Evolutionary conservation across 2,113 vertebrate genomes (phyloP), one percentile per base, ranked within the genome.

Genomic region (Siniperca knerii): DNA sequence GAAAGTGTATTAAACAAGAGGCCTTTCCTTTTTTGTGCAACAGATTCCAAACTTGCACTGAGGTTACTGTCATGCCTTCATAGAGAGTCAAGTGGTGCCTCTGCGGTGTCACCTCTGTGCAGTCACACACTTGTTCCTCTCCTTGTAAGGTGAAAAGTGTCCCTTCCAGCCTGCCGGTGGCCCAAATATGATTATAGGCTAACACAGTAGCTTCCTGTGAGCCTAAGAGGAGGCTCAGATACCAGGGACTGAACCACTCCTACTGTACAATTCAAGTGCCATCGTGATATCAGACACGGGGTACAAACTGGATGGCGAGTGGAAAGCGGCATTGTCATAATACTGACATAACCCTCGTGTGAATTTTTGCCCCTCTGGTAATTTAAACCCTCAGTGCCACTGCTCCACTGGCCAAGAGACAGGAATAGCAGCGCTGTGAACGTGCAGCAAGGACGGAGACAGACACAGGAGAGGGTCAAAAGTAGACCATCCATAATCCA

Each of bases 131-230:
- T 76, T 3, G 54, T 92, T 92, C 92, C 90, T 92, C 82, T 88
- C 91, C 91, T 85, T 93, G 87, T 90, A 91, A 73, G 92, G 92
- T 74, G 87, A 83, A 48, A 20, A 79, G 65, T 68, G 57, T 50
- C 50, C 50, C 72, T 52, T 68, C 48, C 64, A 69, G 78, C 58
- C 66, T 69, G 55, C 65, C 12, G 42, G 40, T 55, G 54, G 66
- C 77, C 54, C 40, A 0, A 79, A 44, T 37, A 55, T 57, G 74
- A 89, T 65, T 42, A 65, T 15, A 48, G 85, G 48, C 58, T 37
- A 69, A 50, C 76, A 37, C 72, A 18, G 61, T 55, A 2, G 25
- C 84, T 86, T 79, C 79, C 75, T 67, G 55, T 23, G 68, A 72
- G 72, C 29, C 40, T 33, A 40, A 0, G 3, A 1, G 20, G 75